Evolutionary conservation across 2,888 invertebrate genomes (phyloP).

Genomic region (Amphimallon solstitiale): DNA sequence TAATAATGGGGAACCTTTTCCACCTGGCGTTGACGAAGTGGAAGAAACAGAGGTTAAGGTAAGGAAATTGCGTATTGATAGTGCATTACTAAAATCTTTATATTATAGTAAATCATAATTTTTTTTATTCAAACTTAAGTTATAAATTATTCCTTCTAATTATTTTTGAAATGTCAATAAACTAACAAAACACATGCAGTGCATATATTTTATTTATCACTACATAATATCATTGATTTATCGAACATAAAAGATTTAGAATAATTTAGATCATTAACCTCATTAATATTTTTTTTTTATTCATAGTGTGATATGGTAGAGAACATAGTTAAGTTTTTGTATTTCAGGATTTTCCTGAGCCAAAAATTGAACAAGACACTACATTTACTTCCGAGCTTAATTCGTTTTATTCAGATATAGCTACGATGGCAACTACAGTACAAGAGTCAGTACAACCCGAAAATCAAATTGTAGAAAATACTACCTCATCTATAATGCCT

Average conservation of each 20-base stretch:
- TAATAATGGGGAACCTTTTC: slow-evolving; percentile 63
- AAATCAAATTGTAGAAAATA: slow-evolving; percentile 42
- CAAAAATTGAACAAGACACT: slow-evolving; percentile 50
- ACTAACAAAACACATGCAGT: too few species aligned
- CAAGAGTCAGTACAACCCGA: slow-evolving; percentile 9
- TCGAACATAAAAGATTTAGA: too few species aligned
- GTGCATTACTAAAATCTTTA: too few species aligned
- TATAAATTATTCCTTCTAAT: too few species aligned
- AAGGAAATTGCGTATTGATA: background rate
- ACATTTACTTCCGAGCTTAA: slow-evolving; percentile 66
- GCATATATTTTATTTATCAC: too few species aligned
- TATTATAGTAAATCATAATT: too few species aligned
- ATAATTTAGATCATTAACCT: too few species aligned
- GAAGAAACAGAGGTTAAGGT: slow-evolving; percentile 49
- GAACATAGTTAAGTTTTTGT: background rate
- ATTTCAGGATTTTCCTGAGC: slow-evolving; percentile 1
- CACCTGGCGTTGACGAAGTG: slow-evolving; percentile 66
- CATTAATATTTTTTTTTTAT: too few species aligned
- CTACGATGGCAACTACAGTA: slow-evolving; percentile 65
- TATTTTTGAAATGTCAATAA: too few species aligned
- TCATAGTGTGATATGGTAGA: too few species aligned
- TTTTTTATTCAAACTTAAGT: too few species aligned
- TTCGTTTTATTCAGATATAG: slow-evolving; percentile 71
- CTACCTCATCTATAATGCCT: background rate
- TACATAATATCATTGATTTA: too few species aligned